Base-by-base conservation (phyloP, 2,113 vertebrate genomes). In the Calonectris borealis region DNA sequence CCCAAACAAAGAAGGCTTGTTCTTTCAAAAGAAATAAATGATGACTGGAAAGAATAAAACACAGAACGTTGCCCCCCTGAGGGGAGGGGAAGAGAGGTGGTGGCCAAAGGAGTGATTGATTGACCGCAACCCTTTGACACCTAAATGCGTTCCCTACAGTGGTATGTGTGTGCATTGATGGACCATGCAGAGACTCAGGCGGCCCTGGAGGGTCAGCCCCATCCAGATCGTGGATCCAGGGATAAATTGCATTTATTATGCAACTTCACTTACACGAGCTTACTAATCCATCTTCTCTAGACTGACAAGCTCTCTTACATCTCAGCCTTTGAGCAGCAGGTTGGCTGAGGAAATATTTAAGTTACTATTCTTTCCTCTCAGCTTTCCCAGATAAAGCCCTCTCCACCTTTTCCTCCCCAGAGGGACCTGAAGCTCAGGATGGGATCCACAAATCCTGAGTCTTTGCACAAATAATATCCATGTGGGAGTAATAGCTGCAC, bases 1-100 rank as follows among this genome's bases (percentile, higher is more conserved):
- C 52, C 38, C 14, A 32, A 25, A 95, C 94, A 97, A 95, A 94
- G 95, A 5, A 44, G n/a, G 40, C 13, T 95, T 96, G 94, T 94
- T 91, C 95, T 88, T 93, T 34, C 75, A 73, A 44, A 73, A 81
- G 54, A 40, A 73, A 83, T 79, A 90, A 83, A 90, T 36, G 66
- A 55, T 83, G 84, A 2, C 54, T 86, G 81, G 42, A 18, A 91
- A 92, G 89, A 70, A 62, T 62, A 44, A 91, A 93, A 65, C 38
- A 13, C 16, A 10, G 68, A 40, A 13, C 0, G 6, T 65, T 91
- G 29, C 16, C 27, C 71, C 16, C 36, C 42, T 4, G 80, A 94
- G 65, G 86, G 69, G 8, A 78, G 15, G 42, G 24, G 48, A 89
- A 34, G 38, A 64, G 76, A 68, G 34, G 36, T 64, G 91, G 58